Evolutionary conservation across 1,140 invertebrate genomes (phyloP).

Genomic region (Polyergus mexicanus): DNA sequence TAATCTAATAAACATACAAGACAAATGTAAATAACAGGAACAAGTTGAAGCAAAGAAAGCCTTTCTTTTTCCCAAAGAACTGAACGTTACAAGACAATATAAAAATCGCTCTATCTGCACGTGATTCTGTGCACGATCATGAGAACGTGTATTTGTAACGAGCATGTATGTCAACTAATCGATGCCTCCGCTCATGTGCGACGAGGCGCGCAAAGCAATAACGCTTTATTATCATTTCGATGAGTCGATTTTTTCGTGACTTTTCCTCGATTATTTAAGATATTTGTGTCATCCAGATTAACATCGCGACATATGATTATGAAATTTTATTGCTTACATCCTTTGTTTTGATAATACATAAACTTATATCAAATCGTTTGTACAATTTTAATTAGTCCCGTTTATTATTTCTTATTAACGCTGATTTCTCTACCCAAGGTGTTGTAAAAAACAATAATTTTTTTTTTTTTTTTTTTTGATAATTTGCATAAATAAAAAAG

Average conservation of each 20-base stretch:
- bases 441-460: not conserved
- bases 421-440: not conserved
- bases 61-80: constrained; percentile 6
- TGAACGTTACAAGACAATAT: not conserved
- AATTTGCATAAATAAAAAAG: not conserved
- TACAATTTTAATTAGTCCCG: not conserved
- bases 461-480: not conserved
- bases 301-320: not conserved
- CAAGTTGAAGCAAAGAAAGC: not conserved
- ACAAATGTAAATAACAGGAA: not conserved
- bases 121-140: constrained; percentile 13
- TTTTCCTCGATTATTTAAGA: constrained; percentile 28
- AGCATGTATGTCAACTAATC: constrained; percentile 46
- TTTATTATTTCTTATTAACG: not conserved
- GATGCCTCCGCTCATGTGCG: constrained; percentile 49
- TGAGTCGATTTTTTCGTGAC: constrained; percentile 25
- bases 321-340: not conserved
- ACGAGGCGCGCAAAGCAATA: constrained; percentile 47
- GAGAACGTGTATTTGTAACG: constrained; percentile 10
- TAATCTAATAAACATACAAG: not conserved
- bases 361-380: not conserved
- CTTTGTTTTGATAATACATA: not conserved
- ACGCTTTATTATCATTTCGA: constrained; percentile 55
- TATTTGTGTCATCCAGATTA: not conserved
- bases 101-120: not conserved